Conservation (phyloP, 2,797 vertebrate genomes). For the Arremon aurantiirostris region DNA sequence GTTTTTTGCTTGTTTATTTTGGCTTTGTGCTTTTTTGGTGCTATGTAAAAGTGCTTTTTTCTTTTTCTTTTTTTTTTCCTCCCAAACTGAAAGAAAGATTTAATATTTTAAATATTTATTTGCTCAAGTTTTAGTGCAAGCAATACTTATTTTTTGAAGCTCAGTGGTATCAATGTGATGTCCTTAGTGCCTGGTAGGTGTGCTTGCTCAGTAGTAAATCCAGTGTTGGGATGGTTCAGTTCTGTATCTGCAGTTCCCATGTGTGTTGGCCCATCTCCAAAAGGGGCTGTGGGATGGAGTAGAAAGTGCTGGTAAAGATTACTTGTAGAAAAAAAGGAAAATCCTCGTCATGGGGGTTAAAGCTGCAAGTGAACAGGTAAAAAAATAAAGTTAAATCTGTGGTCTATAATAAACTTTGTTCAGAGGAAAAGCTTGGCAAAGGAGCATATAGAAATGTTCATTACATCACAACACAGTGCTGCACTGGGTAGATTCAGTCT, state of each 20-base stretch:
- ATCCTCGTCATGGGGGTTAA: not conserved
- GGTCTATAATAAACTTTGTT: not conserved
- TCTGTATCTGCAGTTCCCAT: not conserved
- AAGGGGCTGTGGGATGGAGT: not conserved
- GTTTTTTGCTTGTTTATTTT: not conserved
- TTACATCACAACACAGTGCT: not conserved
- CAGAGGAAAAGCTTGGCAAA: not conserved
- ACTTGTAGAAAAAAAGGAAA: not conserved
- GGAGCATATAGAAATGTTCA: not conserved
- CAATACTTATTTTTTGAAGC: not conserved
- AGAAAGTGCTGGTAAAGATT: not conserved
- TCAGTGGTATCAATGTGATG: not conserved
- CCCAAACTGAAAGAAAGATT: not conserved
- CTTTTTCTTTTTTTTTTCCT: accelerated
- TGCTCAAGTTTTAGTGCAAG: not conserved
- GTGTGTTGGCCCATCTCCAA: not conserved
- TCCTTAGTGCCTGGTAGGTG: not conserved
- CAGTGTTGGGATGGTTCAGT: not conserved
- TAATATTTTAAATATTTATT: not conserved
- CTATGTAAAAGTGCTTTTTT: not conserved
- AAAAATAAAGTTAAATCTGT: not conserved
- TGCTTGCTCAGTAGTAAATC: not conserved
- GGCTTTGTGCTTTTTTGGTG: not conserved
- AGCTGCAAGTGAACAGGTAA: not conserved
- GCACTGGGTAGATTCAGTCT: not conserved